Base-by-base conservation (phyloP, 2,797 vertebrate species). In the Trichosurus vulpecula region DNA sequence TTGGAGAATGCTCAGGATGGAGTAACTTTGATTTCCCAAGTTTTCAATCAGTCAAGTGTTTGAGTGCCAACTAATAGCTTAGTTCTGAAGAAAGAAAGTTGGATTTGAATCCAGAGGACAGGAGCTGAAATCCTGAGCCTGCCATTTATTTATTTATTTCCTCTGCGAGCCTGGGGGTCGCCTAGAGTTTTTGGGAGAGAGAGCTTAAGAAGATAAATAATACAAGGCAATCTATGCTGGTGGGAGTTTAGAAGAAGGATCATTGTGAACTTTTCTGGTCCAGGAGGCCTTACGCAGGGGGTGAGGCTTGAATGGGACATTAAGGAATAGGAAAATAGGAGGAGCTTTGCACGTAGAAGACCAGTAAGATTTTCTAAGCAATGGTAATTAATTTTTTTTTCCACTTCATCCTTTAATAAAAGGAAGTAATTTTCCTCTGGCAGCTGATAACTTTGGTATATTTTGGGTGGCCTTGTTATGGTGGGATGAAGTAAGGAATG, bases 261-360 rank as follows among this genome's bases (percentile, higher is more conserved):
- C 0, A 25, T 96, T 96, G 96, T 93, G 94, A 56, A 90, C 87
- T 94, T 54, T 94, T 95, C 93, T 94, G 91, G 31, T 93, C 93
- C 95, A n/a, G 51, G 25, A 95, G 66, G 29, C 57, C 92, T 95
- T 30, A n/a, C 27, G 90, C 56, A 97, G 56, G 95, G 90, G 54
- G 56, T 51, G 93, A 57, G 16, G 89, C n/a, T 91, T 90, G 87
- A 93, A 92, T 92, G 54, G 54, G n/a, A 94, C 90, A 92, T 94
- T 52, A 57, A 53, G 47, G 52, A 13, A 56, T 6, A 12, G 92
- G 47, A 57, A 35, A 52, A 31, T 90, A 52, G 29, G 35, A 47
- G 95, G n/a, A 91, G 4, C 35, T 92, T 91, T 47, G 56, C 94
- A 52, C 92, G 51, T 52, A 19, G 55, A 94, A 81, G n/a, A n/a